These are phyloP conservation scores for Malurus splendens DNA, from an alignment of 2,797 vertebrate genomes.

Conservation along the genomic window DNA sequence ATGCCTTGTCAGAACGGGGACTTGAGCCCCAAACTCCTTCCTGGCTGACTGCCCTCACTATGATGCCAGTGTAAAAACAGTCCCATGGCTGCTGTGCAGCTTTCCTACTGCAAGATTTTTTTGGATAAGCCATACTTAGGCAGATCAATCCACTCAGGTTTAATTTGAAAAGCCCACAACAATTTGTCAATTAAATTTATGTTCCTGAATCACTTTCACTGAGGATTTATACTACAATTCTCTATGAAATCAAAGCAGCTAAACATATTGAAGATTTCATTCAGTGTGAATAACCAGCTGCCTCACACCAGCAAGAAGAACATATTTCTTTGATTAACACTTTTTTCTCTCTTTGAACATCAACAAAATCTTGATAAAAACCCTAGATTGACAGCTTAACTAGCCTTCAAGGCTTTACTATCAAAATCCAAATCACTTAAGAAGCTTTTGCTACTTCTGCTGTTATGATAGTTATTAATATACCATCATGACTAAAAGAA, in stretches of 20 bases:
- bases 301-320: conserved; percentile 1
- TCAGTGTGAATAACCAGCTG: conserved; percentile 5
- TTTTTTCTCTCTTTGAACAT: conserved; percentile 13
- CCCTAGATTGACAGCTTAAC: conserved; percentile 18
- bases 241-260: not conserved
- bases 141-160: not conserved
- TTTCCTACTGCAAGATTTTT: not conserved
- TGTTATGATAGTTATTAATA: conserved; percentile 20
- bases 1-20: not conserved
- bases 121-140: not conserved
- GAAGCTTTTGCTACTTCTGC: conserved; percentile 19
- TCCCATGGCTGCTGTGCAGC: not conserved
- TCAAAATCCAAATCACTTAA: conserved; percentile 14
- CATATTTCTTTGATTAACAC: conserved; percentile 44
- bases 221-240: not conserved
- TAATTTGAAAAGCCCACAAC: not conserved
- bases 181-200: not conserved
- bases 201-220: not conserved
- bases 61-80: not conserved
- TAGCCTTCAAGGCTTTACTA: conserved; percentile 5
- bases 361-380: conserved; percentile 38
- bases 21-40: not conserved
- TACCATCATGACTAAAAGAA: not conserved
- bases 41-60: not conserved
- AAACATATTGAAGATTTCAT: conserved; percentile 30